Percentiles rank a stretch among this genome's conserved stretches.
phyloP scores from a whole-genome alignment of 2,888 invertebrate species.

The Spilosoma lubricipeda region DNA sequence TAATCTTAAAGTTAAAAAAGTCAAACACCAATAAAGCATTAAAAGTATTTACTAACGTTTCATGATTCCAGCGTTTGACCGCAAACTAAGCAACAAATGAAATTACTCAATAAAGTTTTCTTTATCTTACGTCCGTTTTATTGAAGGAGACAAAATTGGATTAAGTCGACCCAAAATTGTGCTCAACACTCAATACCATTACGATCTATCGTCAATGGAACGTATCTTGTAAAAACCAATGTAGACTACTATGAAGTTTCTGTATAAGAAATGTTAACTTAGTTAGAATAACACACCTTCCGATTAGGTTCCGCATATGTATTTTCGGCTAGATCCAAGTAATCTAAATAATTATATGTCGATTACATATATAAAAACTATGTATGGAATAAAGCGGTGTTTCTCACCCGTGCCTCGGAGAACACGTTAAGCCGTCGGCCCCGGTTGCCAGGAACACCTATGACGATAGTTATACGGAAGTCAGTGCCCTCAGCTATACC shows the following conservation, averaged over 20 bases:
- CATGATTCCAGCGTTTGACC: background rate
- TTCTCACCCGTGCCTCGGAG: no score
- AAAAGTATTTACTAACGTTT: background rate
- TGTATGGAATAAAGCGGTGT: no score
- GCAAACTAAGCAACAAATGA: constrained; percentile 1
- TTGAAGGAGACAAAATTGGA: constrained; percentile 31
- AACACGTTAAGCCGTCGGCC: no score
- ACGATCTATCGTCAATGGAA: constrained; percentile 34
- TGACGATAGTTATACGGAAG: no score
- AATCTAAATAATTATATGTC: background rate
- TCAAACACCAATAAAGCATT: background rate
- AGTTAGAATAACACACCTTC: constrained; percentile 2
- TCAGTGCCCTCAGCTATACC: no score
- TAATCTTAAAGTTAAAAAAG: background rate
- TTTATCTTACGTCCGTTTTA: constrained; percentile 12
- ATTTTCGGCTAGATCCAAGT: background rate
- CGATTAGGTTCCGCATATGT: constrained; percentile 5
- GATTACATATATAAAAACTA: background rate
- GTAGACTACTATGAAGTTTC: constrained; percentile 8
- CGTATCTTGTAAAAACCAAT: constrained; percentile 39
- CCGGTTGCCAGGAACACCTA: no score
- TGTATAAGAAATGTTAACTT: constrained; percentile 6
- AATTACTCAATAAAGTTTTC: constrained; percentile 13
- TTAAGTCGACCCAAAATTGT: constrained; percentile 31
- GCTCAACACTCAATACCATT: constrained; percentile 41